A percentile compares a stretch with the other conserved stretches of the same genome.
Conservation (phyloP, 1,140 invertebrate species). For the Eufriesea mexicana region DNA sequence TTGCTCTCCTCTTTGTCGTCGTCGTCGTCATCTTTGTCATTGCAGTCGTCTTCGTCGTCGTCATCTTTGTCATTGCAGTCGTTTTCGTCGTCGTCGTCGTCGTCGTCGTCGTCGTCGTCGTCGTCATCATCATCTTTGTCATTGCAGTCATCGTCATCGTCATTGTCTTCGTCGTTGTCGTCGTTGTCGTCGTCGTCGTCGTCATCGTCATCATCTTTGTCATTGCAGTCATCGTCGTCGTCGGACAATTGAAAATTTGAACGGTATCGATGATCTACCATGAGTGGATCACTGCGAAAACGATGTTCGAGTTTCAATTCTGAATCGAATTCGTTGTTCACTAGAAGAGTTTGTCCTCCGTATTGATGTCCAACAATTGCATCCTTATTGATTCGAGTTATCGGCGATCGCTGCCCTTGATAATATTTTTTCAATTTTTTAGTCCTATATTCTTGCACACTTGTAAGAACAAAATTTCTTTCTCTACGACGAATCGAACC, state of each 20-base stretch:
- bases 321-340: slow-evolving; percentile 90
- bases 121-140: too few species aligned
- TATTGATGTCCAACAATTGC: slow-evolving; percentile 89
- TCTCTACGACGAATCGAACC: slow-evolving; percentile 89
- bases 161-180: too few species aligned
- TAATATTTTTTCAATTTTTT: slow-evolving; percentile 62
- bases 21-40: too few species aligned
- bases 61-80: too few species aligned
- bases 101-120: too few species aligned
- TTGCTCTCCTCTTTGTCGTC: too few species aligned
- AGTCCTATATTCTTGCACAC: slow-evolving; percentile 83
- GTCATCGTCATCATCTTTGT: too few species aligned
- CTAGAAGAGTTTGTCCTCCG: slow-evolving; percentile 89
- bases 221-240: background rate
- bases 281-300: slow-evolving; percentile 79
- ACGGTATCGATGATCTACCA: slow-evolving; percentile 73
- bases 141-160: too few species aligned
- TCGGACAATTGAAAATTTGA: slow-evolving; percentile 65
- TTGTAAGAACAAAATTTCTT: slow-evolving; percentile 87
- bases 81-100: too few species aligned
- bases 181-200: too few species aligned
- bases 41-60: too few species aligned
- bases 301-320: slow-evolving; percentile 80
- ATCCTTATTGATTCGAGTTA: slow-evolving; percentile 68
- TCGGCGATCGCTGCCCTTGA: slow-evolving; percentile 43